Evolutionary conservation across 2,797 vertebrate species (phyloP), one percentile per base, ranked within the genome.

Genomic region (Yasuhikotakia modesta): DNA sequence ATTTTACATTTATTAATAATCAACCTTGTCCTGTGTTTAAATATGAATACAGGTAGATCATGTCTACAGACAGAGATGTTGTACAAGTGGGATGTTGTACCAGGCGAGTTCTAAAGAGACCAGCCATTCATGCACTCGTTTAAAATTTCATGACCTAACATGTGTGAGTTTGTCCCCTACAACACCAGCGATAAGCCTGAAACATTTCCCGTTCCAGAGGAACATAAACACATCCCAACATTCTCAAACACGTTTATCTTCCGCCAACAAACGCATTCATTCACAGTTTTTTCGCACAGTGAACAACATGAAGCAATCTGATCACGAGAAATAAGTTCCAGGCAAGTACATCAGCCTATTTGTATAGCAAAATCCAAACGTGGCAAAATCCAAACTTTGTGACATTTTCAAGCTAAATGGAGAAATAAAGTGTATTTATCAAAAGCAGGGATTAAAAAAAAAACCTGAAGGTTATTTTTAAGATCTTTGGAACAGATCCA

Each of bases 141-240:
- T 86, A 82, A 90, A 90, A 92, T 90, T 90, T 91, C 82, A 92
- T 90, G 88, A 90, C 86, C 84, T n/a, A 82, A 61, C 86, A 81
- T 61, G 35, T 46, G 67, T 52, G 19, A 13, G 21, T n/a, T n/a
- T n/a, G n/a, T n/a, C n/a, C n/a, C n/a, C n/a, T 27, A 53, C 57
- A 78, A 71, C 76, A 64, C 71, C 46, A 71, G 76, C 19, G 68
- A 78, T 71, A 78, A 71, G 58, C 58, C 32, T 30, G 48, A 35
- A 21, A 78, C 67, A 70, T 65, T 48, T 64, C 71, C 50, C 50
- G 68, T 64, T 78, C 68, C 68, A 64, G 57, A 30, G 22, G 32
- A 63, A 70, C 71, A 69, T 74, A 43, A 74, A 69, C 57, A 79
- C 43, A 43, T 55, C 21, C 5, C 4, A 48, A 53, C 39, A 79